These are phyloP conservation scores for Coelopa pilipes DNA, from an alignment of 2,888 invertebrate genomes.

Conservation along the genomic window DNA sequence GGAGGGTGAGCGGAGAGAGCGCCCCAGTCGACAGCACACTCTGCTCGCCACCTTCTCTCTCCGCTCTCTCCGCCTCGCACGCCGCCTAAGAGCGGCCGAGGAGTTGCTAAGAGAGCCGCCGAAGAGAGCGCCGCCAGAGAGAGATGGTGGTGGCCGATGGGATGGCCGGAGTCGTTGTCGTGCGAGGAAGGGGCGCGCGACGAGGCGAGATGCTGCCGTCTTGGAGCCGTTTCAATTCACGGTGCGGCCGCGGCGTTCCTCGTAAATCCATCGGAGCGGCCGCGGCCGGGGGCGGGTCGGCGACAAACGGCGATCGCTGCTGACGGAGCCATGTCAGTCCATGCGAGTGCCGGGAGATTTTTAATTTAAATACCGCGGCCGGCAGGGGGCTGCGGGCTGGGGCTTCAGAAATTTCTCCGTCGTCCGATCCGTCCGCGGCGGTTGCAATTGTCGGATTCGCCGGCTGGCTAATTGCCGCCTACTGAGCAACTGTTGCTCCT, in stretches of 20 bases:
- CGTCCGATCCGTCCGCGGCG: not conserved
- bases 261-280: not conserved
- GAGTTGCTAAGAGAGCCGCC: not conserved
- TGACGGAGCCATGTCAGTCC: constrained; percentile 21
- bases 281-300: not conserved
- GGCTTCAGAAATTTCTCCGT: too few species aligned
- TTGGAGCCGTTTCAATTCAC: not conserved
- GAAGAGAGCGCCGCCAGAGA: not conserved
- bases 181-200: too few species aligned
- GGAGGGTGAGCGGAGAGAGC: not conserved
- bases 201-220: not conserved
- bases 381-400: not conserved
- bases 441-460: not conserved
- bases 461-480: not conserved
- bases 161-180: not conserved
- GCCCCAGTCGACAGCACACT: not conserved
- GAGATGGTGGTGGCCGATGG: constrained; percentile 1
- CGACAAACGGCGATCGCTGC: not conserved
- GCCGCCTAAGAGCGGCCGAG: not conserved
- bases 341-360: not conserved
- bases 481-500: constrained; percentile 13
- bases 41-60: constrained; percentile 1
- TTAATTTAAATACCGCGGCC: not conserved
- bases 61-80: constrained; percentile 1
- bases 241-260: not conserved